Percentiles rank a stretch among this genome's conserved stretches.
phyloP scores from a whole-genome alignment of 2,113 vertebrate genomes.

The Rostratula benghalensis region DNA sequence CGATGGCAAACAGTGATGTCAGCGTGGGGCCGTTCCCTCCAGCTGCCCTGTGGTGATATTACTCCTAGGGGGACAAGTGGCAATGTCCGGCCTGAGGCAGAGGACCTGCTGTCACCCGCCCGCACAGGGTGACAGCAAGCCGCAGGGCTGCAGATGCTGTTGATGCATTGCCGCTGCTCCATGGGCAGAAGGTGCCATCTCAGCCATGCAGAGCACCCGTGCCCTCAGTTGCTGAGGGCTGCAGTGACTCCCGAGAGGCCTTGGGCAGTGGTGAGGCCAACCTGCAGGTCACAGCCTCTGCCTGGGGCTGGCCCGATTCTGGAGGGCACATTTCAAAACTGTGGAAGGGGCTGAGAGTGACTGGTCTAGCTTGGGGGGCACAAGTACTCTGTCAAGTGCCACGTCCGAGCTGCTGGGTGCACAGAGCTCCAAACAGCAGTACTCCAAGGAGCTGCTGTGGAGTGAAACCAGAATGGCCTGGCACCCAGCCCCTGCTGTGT shows the following conservation, averaged over 20 bases:
- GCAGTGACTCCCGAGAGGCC: background rate
- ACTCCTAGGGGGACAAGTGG: fast-evolving
- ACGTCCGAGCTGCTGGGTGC: fast-evolving
- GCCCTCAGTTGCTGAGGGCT: fast-evolving
- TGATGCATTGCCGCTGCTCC: background rate
- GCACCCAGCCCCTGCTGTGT: background rate
- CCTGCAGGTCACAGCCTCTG: background rate
- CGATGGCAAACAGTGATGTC: background rate
- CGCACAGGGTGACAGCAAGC: background rate
- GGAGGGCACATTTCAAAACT: background rate
- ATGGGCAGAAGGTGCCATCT: background rate
- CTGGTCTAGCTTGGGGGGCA: background rate
- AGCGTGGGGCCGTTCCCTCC: background rate
- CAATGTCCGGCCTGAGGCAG: fast-evolving
- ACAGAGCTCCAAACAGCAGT: background rate
- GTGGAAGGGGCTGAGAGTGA: background rate
- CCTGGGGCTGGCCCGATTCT: background rate
- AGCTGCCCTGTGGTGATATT: fast-evolving
- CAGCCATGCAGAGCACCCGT: fast-evolving
- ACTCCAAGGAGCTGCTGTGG: background rate
- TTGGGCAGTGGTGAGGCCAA: background rate
- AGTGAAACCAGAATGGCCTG: fast-evolving
- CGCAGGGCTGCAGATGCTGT: background rate
- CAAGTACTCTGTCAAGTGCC: background rate
- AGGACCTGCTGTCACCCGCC: background rate